Evolutionary conservation across 2,113 vertebrate genomes (phyloP).

Genomic region (Melanotaenia duboulayi): DNA sequence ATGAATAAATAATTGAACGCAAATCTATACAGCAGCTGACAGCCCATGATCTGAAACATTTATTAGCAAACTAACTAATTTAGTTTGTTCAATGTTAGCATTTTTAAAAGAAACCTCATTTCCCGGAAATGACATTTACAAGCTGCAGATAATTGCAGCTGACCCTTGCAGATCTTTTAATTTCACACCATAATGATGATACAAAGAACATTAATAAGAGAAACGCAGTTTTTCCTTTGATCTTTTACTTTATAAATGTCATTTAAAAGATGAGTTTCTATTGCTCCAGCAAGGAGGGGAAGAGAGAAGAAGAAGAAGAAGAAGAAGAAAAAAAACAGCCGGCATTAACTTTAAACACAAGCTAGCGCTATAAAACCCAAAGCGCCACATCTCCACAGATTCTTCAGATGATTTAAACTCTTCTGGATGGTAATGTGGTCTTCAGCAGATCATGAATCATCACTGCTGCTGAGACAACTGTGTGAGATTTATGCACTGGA

Average conservation of each 20-base stretch:
- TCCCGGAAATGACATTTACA: constrained; percentile 64
- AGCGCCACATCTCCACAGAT: constrained; percentile 48
- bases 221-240: constrained; percentile 66
- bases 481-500: constrained; percentile 74
- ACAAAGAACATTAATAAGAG: constrained; percentile 65
- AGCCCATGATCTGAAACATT: constrained; percentile 38
- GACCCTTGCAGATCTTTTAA: constrained; percentile 72
- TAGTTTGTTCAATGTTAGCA: constrained; percentile 44
- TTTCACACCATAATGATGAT: constrained; percentile 74
- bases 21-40: constrained; percentile 23
- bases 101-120: constrained; percentile 61
- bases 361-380: constrained; percentile 53
- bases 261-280: constrained; percentile 38
- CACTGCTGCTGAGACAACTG: constrained; percentile 67
- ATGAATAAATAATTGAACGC: background rate
- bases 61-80: constrained; percentile 60
- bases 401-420: constrained; percentile 69
- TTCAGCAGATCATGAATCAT: constrained; percentile 73
- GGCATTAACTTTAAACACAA: constrained; percentile 34
- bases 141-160: constrained; percentile 72
- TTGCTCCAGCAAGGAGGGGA: background rate
- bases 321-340: constrained; percentile 40
- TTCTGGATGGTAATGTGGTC: constrained; percentile 68
- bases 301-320: too few species aligned
- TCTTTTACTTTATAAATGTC: constrained; percentile 56